Evolutionary conservation across 1,140 invertebrate species (phyloP), one percentile per base, ranked within the genome.

Genomic region (Drosophila dunni): DNA sequence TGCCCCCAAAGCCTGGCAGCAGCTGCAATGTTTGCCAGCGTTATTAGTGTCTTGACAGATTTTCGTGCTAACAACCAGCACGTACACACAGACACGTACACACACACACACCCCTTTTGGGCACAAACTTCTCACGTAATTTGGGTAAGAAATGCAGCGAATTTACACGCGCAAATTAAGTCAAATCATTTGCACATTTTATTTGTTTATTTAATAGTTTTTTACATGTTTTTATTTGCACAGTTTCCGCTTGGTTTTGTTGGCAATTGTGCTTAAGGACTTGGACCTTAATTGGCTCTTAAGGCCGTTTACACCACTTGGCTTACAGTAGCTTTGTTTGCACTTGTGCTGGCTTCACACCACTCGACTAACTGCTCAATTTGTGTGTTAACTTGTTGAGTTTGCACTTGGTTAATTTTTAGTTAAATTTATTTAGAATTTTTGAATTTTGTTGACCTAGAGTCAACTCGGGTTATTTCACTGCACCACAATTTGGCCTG

Each of bases 81-180:
- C 50, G 33, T 46, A 42, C 48, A 53, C 15, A 50, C 10, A 11
- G 3, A 5, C 38, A 40, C 38, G 11, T 11, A 40, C 38, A 40
- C 11, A 40, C 11, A 40, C 38, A 40, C 38, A n/a, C 36, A 60
- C 50, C 29, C 50, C 7, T 54, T 64, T 58, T 20, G 15, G 38
- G 62, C 48, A 51, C 53, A 20, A 15, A 15, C 69, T 66, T 72
- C 62, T 58, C 69, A 72, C 61, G 24, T 29, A 29, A 29, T 29
- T 29, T 29, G 3, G 24, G 24, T 29, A 8, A 69, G 50, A 58
- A 36, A 42, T 45, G 10, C 24, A 33, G 15, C 38, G 36, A 48
- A 33, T 33, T 61, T 44, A 42, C 34, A 51, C 66, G 77, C 79
- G 82, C 75, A 79, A 88, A 88, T 88, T 88, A 65, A 79, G 71